Conservation (phyloP, 23 tunicate species). For the Pegea sp. region DNA sequence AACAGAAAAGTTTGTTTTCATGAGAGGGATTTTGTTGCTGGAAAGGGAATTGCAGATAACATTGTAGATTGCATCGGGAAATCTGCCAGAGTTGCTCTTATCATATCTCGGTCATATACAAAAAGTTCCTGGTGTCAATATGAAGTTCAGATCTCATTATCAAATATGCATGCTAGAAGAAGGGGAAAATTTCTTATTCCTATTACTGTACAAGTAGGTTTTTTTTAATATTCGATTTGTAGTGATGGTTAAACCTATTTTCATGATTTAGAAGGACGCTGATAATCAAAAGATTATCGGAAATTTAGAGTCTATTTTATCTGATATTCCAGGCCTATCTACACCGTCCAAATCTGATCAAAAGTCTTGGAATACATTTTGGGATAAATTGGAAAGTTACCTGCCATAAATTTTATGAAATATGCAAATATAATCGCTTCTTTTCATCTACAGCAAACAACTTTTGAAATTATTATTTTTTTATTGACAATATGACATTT, state of each 20-base stretch:
- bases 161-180: conserved; percentile 51
- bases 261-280: conserved; percentile 24
- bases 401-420: too few species aligned
- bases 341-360: conserved; percentile 9
- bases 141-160: conserved; percentile 77
- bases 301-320: conserved; percentile 58
- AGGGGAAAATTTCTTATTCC: conserved; percentile 64
- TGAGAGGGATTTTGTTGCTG: conserved; percentile 62
- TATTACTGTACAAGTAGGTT: conserved; percentile 39
- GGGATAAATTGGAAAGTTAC: conserved; percentile 32
- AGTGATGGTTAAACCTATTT: not conserved
- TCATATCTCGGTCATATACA: conserved; percentile 40
- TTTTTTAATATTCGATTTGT: not conserved
- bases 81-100: conserved; percentile 39
- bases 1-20: conserved; percentile 38
- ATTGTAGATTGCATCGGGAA: conserved; percentile 62
- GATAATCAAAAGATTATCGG: conserved; percentile 30
- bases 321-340: conserved; percentile 29
- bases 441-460: too few species aligned
- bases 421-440: too few species aligned
- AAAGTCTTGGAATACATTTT: conserved; percentile 31
- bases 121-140: conserved; percentile 78
- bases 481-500: too few species aligned
- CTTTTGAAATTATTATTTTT: too few species aligned
- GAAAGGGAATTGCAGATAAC: conserved; percentile 71